Evolutionary conservation across 1,140 invertebrate species (phyloP).

Genomic region (Procambarus virginalis): DNA sequence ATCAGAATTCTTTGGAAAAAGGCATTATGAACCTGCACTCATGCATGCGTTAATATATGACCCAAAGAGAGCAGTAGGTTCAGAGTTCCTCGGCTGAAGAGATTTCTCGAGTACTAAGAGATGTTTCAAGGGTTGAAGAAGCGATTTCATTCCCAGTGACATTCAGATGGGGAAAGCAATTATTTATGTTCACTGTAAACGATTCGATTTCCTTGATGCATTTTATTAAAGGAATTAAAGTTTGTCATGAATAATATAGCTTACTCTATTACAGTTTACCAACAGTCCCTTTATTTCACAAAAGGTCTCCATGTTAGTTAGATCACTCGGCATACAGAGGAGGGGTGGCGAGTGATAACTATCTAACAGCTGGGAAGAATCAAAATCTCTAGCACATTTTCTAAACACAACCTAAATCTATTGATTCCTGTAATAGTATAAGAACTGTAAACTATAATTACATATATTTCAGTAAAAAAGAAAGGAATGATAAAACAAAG

Average conservation of each 20-base stretch:
- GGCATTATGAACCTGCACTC: no score
- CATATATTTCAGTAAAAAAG: not conserved
- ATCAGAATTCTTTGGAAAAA: no score
- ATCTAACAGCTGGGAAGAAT: not conserved
- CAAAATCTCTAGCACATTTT: not conserved
- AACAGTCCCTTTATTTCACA: not conserved
- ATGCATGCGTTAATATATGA: no score
- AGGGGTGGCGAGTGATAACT: not conserved
- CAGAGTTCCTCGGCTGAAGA: slow-evolving; percentile 42
- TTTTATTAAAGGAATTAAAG: no score
- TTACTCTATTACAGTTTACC: no score
- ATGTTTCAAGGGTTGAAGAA: not conserved
- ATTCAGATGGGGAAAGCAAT: not conserved
- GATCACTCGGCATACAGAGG: not conserved
- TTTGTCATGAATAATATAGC: no score
- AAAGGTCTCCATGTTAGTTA: not conserved
- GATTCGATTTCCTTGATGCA: not conserved
- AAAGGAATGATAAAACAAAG: no score
- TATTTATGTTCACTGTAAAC: not conserved
- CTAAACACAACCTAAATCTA: not conserved
- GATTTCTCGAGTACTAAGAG: not conserved
- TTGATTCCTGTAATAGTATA: not conserved
- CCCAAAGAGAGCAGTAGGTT: slow-evolving; percentile 16
- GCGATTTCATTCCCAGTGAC: not conserved
- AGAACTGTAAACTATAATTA: not conserved